A percentile compares a stretch with the other conserved stretches of the same genome.
These are phyloP conservation scores for Zygaena filipendulae DNA, from an alignment of 2,888 invertebrate species.

Conservation along the genomic window DNA sequence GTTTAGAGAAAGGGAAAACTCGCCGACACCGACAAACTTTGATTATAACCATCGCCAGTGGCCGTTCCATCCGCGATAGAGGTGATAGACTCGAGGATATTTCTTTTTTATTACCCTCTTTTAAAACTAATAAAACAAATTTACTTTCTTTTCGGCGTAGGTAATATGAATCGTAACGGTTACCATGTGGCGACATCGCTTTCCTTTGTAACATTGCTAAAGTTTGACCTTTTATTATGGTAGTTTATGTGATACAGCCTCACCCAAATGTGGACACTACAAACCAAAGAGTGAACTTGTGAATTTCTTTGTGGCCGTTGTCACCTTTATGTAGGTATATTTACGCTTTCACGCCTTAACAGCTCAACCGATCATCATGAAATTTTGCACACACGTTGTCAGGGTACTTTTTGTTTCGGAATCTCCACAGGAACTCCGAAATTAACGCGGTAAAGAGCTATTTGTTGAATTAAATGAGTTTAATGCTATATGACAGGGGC, in stretches of 20 bases:
- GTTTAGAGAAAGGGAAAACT: constrained; percentile 65
- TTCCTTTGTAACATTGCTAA: constrained; percentile 34
- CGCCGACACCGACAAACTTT: constrained; percentile 61
- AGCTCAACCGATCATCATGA: too few species aligned
- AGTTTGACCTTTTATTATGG: constrained; percentile 46
- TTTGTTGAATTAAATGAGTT: too few species aligned
- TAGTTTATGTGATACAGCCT: constrained; percentile 27
- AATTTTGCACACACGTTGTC: too few species aligned
- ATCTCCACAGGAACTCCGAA: too few species aligned
- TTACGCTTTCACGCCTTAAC: too few species aligned
- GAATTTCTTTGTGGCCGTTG: constrained; percentile 30
- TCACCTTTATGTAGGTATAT: constrained; percentile 27
- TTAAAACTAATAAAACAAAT: constrained; percentile 64
- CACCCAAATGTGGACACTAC: constrained; percentile 24
- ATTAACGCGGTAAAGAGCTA: too few species aligned
- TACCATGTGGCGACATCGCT: constrained; percentile 49
- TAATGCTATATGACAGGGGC: too few species aligned
- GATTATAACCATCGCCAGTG: constrained; percentile 63
- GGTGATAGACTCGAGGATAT: constrained; percentile 58
- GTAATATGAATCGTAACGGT: constrained; percentile 38
- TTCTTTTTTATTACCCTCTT: constrained; percentile 61
- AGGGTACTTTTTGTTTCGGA: too few species aligned
- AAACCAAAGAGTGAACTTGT: constrained; percentile 30
- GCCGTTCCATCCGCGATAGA: constrained; percentile 53
- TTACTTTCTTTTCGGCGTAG: constrained; percentile 51